These are phyloP conservation scores for Cephalopterus ornatus DNA, from an alignment of 2,113 vertebrate genomes.

Conservation along the genomic window DNA sequence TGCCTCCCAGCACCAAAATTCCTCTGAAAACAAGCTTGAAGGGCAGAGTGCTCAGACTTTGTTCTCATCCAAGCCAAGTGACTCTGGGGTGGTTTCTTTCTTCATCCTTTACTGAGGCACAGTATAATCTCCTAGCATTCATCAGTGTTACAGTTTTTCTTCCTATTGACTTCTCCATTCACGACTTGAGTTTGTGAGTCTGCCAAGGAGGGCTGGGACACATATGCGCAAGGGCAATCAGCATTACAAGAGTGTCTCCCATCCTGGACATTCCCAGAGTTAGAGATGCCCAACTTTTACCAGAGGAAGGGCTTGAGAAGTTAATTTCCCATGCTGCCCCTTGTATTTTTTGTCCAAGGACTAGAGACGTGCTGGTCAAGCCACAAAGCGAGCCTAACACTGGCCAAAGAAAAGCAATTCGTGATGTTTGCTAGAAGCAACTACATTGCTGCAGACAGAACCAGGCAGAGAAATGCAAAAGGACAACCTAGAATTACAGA, in stretches of 20 bases:
- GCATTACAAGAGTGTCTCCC: neutral
- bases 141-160: neutral
- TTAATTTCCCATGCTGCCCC: neutral
- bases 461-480: neutral
- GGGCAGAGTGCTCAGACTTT: neutral
- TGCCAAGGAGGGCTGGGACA: neutral
- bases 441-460: neutral
- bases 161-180: neutral
- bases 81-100: neutral
- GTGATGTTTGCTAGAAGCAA: neutral
- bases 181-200: neutral
- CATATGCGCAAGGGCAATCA: accelerated
- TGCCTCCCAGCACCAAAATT: neutral
- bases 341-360: neutral
- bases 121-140: neutral
- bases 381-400: neutral
- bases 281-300: neutral
- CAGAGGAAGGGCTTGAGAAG: neutral
- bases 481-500: neutral
- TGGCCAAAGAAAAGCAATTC: neutral
- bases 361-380: neutral
- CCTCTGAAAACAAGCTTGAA: neutral
- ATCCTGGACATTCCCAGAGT: neutral
- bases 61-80: neutral
- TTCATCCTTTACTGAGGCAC: neutral